A percentile compares a stretch with the other conserved stretches of the same genome.
Evolutionary conservation across 2,113 vertebrate species (phyloP).

Genomic region (Empidonax alnorum): DNA sequence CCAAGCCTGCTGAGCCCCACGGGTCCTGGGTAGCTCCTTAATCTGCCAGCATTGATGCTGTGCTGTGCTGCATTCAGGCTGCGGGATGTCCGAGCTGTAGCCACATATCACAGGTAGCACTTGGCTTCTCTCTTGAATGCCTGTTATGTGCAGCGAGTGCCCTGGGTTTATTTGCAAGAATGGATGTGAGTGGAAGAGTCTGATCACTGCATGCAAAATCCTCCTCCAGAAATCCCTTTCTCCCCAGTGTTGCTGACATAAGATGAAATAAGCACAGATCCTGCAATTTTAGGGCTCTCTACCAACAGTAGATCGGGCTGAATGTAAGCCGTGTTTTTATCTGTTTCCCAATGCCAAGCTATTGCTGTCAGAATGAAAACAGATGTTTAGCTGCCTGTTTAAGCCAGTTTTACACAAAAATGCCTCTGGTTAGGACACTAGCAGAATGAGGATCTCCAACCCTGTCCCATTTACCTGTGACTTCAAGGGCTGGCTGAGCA

Average conservation of each 20-base stretch:
- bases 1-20: background rate
- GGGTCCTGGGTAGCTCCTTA: background rate
- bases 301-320: background rate
- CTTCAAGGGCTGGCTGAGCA: background rate
- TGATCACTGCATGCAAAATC: background rate
- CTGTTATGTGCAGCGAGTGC: background rate
- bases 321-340: background rate
- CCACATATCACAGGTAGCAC: background rate
- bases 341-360: background rate
- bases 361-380: background rate
- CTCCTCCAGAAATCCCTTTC: background rate
- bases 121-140: background rate
- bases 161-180: background rate
- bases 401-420: constrained; percentile 1
- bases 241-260: rapidly evolving
- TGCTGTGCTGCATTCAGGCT: background rate
- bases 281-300: constrained; percentile 12
- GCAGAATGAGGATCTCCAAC: background rate
- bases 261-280: background rate
- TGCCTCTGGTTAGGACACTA: background rate
- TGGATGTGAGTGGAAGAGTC: background rate
- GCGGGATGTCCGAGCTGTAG: rapidly evolving
- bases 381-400: background rate
- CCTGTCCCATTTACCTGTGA: background rate
- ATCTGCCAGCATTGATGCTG: background rate